phyloP scores from a whole-genome alignment of 2,797 vertebrate species.

The Etheostoma perlongum region DNA sequence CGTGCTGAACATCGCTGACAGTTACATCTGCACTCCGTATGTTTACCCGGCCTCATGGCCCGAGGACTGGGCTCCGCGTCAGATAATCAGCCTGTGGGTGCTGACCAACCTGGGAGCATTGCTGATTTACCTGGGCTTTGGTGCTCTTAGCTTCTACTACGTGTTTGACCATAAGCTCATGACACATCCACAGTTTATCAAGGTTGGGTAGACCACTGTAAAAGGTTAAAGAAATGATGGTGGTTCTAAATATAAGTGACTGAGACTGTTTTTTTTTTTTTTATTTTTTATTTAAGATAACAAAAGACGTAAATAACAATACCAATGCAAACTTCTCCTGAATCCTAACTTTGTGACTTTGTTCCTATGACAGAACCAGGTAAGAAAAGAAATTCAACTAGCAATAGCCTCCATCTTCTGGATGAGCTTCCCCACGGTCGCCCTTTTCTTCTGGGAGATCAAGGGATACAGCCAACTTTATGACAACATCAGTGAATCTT shows the following conservation, averaged over 20 bases:
- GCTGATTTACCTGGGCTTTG: conserved; percentile 89
- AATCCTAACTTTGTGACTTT: conserved; percentile 12
- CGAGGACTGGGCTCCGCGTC: conserved; percentile 73
- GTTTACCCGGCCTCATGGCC: conserved; percentile 84
- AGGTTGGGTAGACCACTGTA: conserved; percentile 77
- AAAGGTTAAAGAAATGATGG: not conserved
- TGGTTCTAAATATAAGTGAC: not conserved
- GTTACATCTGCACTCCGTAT: conserved; percentile 88
- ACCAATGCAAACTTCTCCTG: not conserved
- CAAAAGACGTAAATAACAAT: not conserved
- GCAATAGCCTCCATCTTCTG: conserved; percentile 87
- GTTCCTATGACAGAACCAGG: conserved; percentile 87
- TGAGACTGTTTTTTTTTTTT: not conserved
- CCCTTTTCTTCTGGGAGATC: conserved; percentile 91
- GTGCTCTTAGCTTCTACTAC: conserved; percentile 88
- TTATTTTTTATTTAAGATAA: not conserved
- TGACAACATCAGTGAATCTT: conserved; percentile 84
- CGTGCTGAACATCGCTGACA: conserved; percentile 85
- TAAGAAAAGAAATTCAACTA: conserved; percentile 87
- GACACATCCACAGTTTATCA: conserved; percentile 93
- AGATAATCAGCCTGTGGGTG: conserved; percentile 90
- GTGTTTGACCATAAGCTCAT: conserved; percentile 91
- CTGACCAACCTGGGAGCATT: conserved; percentile 90
- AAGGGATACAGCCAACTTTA: conserved; percentile 93
- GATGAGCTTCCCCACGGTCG: conserved; percentile 93